A percentile compares a stretch with the other conserved stretches of the same genome.
Conservation (phyloP, 2,888 invertebrate genomes). For the Sylvicola fuscatus region DNA sequence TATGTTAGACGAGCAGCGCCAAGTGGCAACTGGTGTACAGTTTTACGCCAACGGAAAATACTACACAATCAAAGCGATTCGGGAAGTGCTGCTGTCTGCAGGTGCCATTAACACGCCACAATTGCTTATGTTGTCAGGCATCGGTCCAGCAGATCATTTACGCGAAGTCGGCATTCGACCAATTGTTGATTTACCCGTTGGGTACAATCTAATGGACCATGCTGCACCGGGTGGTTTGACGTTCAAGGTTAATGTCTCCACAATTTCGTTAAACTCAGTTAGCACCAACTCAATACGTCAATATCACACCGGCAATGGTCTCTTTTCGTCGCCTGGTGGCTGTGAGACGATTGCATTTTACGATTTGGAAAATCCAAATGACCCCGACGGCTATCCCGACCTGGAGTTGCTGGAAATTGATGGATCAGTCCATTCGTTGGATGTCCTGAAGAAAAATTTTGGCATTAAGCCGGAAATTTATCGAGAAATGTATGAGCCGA, state of each 20-base stretch:
- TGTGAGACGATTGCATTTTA: slow-evolving; percentile 41
- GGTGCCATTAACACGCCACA: slow-evolving; percentile 68
- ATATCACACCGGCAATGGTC: slow-evolving; percentile 22
- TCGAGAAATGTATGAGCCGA: slow-evolving; percentile 25
- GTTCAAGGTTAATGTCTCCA: slow-evolving; percentile 30
- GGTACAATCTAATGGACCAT: slow-evolving; percentile 41
- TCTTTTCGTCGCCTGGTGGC: slow-evolving; percentile 32
- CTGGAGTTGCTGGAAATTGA: slow-evolving; percentile 46
- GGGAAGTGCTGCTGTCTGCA: slow-evolving; percentile 51
- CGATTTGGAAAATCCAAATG: slow-evolving; percentile 30
- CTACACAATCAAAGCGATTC: slow-evolving; percentile 30
- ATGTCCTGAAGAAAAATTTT: slow-evolving; percentile 23
- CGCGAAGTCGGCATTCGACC: slow-evolving; percentile 30
- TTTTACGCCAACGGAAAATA: slow-evolving; percentile 26
- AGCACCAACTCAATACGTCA: slow-evolving; percentile 16
- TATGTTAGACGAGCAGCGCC: slow-evolving; percentile 28
- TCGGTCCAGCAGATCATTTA: slow-evolving; percentile 39
- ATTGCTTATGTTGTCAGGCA: slow-evolving; percentile 57
- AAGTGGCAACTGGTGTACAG: slow-evolving; percentile 32
- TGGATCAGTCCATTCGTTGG: slow-evolving; percentile 26
- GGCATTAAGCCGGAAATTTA: slow-evolving; percentile 27
- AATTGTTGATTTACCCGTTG: slow-evolving; percentile 37
- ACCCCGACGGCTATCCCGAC: slow-evolving; percentile 36
- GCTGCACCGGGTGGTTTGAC: slow-evolving; percentile 44
- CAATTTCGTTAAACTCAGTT: slow-evolving; percentile 18